phyloP scores from a whole-genome alignment of 2,888 invertebrate genomes.

The Lochmaea capreae region DNA sequence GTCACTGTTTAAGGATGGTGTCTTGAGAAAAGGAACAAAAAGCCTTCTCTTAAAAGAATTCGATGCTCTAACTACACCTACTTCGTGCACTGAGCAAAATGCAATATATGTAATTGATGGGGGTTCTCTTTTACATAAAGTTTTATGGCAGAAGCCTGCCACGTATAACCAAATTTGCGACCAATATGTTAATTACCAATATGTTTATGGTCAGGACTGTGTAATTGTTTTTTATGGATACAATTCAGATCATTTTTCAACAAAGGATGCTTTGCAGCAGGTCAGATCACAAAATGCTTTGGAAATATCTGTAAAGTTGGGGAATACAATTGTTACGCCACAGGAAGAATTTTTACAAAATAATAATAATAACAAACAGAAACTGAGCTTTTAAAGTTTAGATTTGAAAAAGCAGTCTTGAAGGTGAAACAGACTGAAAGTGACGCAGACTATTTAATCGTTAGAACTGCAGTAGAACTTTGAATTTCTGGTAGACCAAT shows the following conservation, averaged over 20 bases:
- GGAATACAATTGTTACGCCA: not conserved
- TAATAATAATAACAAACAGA: slow-evolving; percentile 5
- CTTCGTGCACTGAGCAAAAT: not conserved
- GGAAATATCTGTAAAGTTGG: not conserved
- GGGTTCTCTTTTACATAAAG: not conserved
- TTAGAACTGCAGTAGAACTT: slow-evolving; percentile 5
- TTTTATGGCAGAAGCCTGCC: not conserved
- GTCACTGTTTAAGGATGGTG: not conserved
- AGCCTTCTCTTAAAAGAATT: not conserved
- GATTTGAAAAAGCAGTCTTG: not conserved
- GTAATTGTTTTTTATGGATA: slow-evolving; percentile 2
- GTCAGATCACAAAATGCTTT: not conserved
- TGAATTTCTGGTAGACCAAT: not conserved
- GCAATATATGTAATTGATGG: not conserved
- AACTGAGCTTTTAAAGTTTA: slow-evolving; percentile 4
- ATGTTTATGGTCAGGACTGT: slow-evolving; percentile 6
- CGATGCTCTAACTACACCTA: not conserved
- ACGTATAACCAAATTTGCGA: slow-evolving; percentile 7
- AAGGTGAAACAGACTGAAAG: not conserved
- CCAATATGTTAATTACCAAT: not conserved
- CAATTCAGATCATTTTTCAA: not conserved
- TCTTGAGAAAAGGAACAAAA: not conserved
- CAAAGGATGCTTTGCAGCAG: slow-evolving; percentile 1
- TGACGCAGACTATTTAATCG: not conserved
- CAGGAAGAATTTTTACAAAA: not conserved